phyloP scores from a whole-genome alignment of 2,888 invertebrate genomes.

The Agrochola litura region DNA sequence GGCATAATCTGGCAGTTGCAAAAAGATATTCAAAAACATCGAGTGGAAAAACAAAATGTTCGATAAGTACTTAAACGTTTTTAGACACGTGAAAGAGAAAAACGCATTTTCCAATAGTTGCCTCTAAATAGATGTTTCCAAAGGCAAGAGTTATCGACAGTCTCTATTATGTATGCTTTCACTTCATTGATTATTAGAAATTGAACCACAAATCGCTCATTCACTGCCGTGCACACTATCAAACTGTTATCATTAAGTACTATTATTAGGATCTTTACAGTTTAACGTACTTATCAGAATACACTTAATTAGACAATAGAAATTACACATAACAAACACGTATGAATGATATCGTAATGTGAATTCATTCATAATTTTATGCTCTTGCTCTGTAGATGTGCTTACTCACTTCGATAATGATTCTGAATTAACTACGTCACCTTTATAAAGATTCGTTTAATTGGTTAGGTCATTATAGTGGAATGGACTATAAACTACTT shows the following conservation, averaged over 20 bases:
- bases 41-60: conserved; percentile 14
- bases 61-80: conserved; percentile 8
- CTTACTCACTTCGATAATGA: neutral
- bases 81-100: conserved; percentile 18
- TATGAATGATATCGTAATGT: conserved; percentile 20
- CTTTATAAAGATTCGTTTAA: conserved; percentile 5
- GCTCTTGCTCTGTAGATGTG: neutral
- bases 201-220: conserved; percentile 47
- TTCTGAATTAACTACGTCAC: conserved; percentile 4
- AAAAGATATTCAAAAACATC: neutral
- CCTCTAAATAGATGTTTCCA: conserved; percentile 33
- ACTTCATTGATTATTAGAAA: conserved; percentile 49
- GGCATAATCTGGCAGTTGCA: neutral
- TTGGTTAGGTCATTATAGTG: conserved; percentile 13
- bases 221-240: conserved; percentile 48
- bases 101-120: conserved; percentile 32
- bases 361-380: conserved; percentile 44
- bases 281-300: conserved; percentile 34
- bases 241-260: conserved; percentile 48
- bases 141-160: conserved; percentile 48
- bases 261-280: conserved; percentile 54
- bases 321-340: conserved; percentile 18
- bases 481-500: conserved; percentile 36
- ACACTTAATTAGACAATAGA: conserved; percentile 36
- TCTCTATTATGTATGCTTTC: conserved; percentile 34